Conservation (phyloP, 1,140 invertebrate genomes). For the Lysiphlebus fabarum region DNA sequence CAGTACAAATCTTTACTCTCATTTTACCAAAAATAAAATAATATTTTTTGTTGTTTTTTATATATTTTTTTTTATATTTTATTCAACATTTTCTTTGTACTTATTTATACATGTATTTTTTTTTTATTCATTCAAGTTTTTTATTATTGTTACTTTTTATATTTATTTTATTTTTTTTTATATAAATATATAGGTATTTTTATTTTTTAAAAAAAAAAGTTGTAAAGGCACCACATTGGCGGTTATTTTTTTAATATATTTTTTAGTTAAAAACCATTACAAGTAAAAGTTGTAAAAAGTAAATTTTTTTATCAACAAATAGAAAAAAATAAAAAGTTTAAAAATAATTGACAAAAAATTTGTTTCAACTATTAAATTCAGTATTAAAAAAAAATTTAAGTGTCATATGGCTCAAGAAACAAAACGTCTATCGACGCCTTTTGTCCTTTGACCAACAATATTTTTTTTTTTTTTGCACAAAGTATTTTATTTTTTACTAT, state of each 20-base stretch:
- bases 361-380: too few relatives aligned
- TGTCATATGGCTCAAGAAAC: slow-evolving; percentile 14
- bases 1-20: too few relatives aligned
- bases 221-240: neutral
- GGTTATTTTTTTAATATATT: neutral
- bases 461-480: too few relatives aligned
- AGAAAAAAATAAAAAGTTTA: slow-evolving; percentile 12
- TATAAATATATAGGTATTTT: neutral
- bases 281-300: slow-evolving; percentile 5
- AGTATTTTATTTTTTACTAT: too few relatives aligned
- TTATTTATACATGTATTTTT: neutral
- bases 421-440: slow-evolving; percentile 17
- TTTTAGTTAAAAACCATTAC: neutral
- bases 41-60: neutral
- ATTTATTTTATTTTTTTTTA: slow-evolving; percentile 2
- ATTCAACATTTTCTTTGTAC: neutral
- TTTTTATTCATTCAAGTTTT: neutral
- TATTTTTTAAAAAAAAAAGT: slow-evolving; percentile 3
- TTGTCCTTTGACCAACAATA: neutral
- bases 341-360: too few relatives aligned
- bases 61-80: neutral
- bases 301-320: neutral
- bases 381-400: neutral
- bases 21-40: neutral
- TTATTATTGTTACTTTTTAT: neutral